Base-by-base conservation (phyloP, 2,888 invertebrate genomes). In the Drosophila emarginata region DNA sequence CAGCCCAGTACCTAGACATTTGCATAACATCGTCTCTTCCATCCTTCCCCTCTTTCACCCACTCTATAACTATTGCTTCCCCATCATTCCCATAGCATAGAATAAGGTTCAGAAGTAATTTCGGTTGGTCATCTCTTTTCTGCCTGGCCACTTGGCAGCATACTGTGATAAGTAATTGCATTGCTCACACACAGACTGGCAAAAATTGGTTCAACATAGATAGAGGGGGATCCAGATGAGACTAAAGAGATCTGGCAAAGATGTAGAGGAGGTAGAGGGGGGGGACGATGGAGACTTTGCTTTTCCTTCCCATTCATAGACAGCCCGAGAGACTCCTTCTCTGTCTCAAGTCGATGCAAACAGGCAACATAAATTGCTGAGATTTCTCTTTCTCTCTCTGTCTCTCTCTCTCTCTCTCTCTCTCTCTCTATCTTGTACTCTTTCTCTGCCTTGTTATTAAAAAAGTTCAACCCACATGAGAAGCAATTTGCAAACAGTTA, bases 101-200 rank as follows among this genome's bases (percentile, higher is more conserved):
- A 36, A n/a, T 15, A 50, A 6, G n/a, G 40, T 26, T 23, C 28
- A 71, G 79, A 78, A 73, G 81, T 79, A 71, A 79, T 85, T 85
- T 78, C 80, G 78, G 69, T 82, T 65, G 65, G 64, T 64, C 72
- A 60, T 60, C 66, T 65, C 63, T 28, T 45, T 63, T 68, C 67
- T 62, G 51, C 45, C 45, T 52, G 57, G 58, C 62, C 61, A 28
- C 54, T 67, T 66, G 67, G 61, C 80, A 77, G 82, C 82, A 85
- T 80, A 83, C 88, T 88, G 84, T 84, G 88, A 86, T 84, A 84
- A 84, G 84, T 84, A 84, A 84, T 84, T 84, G 88, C 84, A 82
- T 79, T 85, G 83, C 78, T 71, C 23, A 36, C 58, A 51, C 56
- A 59, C 60, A 51, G 14, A 23, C 45, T 58, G 28, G 52, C 66